phyloP scores from a whole-genome alignment of 2,888 invertebrate genomes.

The Pristionchus arcanus region DNA sequence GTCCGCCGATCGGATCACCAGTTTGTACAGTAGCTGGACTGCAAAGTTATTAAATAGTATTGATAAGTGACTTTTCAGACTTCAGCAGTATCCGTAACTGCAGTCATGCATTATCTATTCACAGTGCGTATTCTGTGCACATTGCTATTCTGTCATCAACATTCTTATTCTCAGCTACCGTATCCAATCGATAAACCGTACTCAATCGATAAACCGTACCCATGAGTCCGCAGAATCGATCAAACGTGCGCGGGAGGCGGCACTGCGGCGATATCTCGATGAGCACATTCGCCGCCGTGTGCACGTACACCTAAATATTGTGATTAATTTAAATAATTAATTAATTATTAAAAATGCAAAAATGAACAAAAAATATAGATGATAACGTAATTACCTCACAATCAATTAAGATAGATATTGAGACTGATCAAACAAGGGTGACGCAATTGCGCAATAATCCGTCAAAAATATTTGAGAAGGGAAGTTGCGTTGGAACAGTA shows the following conservation, averaged over 20 bases:
- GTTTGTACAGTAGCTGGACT: slow-evolving; percentile 97
- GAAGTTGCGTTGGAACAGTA: not conserved
- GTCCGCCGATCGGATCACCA: slow-evolving; percentile 92
- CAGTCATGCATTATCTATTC: too few species aligned
- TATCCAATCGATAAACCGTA: not conserved
- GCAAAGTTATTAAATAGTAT: slow-evolving; percentile 64
- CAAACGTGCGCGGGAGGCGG: slow-evolving; percentile 95
- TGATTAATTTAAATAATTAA: not conserved
- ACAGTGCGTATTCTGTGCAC: too few species aligned
- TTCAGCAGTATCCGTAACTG: too few species aligned
- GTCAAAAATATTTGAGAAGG: not conserved
- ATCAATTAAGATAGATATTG: not conserved
- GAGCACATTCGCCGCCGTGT: slow-evolving; percentile 80
- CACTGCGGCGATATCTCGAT: slow-evolving; percentile 89
- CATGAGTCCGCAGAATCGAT: slow-evolving; percentile 96
- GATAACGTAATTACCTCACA: not conserved
- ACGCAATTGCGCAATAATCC: not conserved
- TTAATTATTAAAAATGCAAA: not conserved
- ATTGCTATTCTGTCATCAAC: too few species aligned
- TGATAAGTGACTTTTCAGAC: not conserved
- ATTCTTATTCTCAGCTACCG: not conserved
- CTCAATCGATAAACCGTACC: slow-evolving; percentile 83
- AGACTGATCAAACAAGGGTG: not conserved
- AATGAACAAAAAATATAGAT: not conserved
- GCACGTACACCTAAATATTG: slow-evolving; percentile 82